Evolutionary conservation across 2,113 vertebrate genomes (phyloP).

Genomic region (Pseudolaguvia tuberculata): DNA sequence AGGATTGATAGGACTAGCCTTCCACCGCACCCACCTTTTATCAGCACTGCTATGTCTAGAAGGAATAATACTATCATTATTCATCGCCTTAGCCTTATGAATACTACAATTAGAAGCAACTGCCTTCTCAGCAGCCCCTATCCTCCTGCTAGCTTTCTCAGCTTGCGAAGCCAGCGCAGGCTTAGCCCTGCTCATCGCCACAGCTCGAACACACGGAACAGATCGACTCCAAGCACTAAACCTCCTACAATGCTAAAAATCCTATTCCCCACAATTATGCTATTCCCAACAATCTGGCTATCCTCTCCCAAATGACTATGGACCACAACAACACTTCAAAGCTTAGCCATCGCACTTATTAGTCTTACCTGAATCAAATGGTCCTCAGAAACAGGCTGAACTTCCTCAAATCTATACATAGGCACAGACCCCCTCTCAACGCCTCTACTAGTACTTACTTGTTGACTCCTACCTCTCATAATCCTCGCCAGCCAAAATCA

Average conservation of each 20-base stretch:
- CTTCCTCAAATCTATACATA: neutral
- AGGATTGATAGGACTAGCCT: slow-evolving; percentile 21
- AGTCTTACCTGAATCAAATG: neutral
- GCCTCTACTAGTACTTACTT: neutral
- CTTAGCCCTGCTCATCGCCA: slow-evolving; percentile 28
- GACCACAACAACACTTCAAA: neutral
- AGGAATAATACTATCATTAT: slow-evolving; percentile 42
- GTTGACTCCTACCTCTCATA: slow-evolving; percentile 29
- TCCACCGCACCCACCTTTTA: slow-evolving; percentile 34
- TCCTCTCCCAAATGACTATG: slow-evolving; percentile 18
- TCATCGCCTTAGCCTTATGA: slow-evolving; percentile 12
- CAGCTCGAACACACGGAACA: slow-evolving; percentile 20
- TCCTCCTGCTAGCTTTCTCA: slow-evolving; percentile 32
- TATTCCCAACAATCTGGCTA: slow-evolving; percentile 20
- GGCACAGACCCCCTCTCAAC: slow-evolving; percentile 30
- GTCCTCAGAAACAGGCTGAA: neutral
- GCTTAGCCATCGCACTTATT: neutral
- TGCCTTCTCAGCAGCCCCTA: neutral
- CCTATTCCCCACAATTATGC: slow-evolving; percentile 1
- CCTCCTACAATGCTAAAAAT: slow-evolving; percentile 52
- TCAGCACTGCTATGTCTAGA: slow-evolving; percentile 42
- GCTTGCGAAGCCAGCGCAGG: slow-evolving; percentile 35
- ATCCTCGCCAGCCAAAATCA: slow-evolving; percentile 31
- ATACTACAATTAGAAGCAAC: neutral
- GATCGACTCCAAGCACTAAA: slow-evolving; percentile 27